Evolutionary conservation across 1,140 invertebrate genomes (phyloP), one percentile per base, ranked within the genome.

Genomic region (Atta colombica): DNA sequence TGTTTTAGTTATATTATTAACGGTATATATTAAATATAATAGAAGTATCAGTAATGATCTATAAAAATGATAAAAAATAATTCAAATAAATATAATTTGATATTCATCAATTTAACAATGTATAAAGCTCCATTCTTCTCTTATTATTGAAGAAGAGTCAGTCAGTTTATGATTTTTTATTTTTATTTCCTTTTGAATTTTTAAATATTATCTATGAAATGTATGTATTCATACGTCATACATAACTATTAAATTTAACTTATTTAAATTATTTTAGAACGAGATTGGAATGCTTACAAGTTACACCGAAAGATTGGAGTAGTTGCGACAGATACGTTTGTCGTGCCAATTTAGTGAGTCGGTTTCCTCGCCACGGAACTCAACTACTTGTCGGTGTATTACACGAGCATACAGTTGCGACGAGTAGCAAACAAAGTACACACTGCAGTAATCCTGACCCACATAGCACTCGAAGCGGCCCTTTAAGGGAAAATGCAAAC

Each of bases 401-500:
- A 84, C 80, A 74, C n/a, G 80, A 84, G 25, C 80, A 58, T 74
- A 45, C 80, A 84, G 45, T 69, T 74, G 69, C 80, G 69, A 84
- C 80, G 71, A 84, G 55, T 69, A 39, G 55, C 80, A 63, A 82
- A 82, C 80, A 82, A 75, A 84, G 80, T 84, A 84, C 39, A 74
- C 80, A 28, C 55, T 74, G 55, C 80, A 84, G 45, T 49, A 75
- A 45, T 84, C 45, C 80, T 84, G 80, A 84, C 80, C 80, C 55
- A 84, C 55, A 84, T 84, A n/a, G 55, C 55, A 75, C 80, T 84
- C 69, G 55, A 75, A 39, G 39, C 39, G 55, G 45, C 80, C 80
- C 80, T 74, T 84, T 84, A 84, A 84, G 80, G 69, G 68, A 84
- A 84, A 84, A 84, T 84, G 80, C 80, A 84, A 84, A 84, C 80